phyloP scores from a whole-genome alignment of 2,797 vertebrate species.

The Lepus oiostolus region DNA sequence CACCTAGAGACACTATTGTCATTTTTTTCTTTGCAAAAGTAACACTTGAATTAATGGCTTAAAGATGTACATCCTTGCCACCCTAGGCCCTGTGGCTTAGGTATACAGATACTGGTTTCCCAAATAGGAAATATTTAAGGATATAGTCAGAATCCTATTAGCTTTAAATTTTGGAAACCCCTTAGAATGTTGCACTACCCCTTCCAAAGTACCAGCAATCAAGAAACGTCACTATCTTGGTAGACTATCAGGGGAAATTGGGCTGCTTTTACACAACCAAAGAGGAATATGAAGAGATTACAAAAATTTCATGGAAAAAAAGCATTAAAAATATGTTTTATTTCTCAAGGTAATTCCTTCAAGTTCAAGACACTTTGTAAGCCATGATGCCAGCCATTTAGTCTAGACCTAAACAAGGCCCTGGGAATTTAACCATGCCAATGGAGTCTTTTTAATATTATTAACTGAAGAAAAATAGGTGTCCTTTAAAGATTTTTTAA shows the following conservation, averaged over 20 bases:
- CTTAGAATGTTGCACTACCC: not conserved
- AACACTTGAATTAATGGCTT: not conserved
- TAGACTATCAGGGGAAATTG: not conserved
- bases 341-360: no score
- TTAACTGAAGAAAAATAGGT: no score
- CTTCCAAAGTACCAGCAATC: slow-evolving; percentile 9
- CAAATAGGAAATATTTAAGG: not conserved
- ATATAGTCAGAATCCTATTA: not conserved
- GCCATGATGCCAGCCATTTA: no score
- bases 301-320: no score
- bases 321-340: no score
- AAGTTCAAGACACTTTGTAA: no score
- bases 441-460: no score
- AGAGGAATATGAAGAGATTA: not conserved
- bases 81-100: not conserved
- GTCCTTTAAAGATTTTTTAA: no score
- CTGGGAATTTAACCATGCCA: no score
- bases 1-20: not conserved
- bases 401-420: no score
- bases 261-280: not conserved
- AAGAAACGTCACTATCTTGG: not conserved
- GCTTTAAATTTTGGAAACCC: not conserved
- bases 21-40: not conserved
- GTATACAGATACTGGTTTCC: not conserved
- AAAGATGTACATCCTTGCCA: not conserved